Conservation (phyloP, 37 sponge, comb jelly and placozoan species). For the Agelas oroides region DNA sequence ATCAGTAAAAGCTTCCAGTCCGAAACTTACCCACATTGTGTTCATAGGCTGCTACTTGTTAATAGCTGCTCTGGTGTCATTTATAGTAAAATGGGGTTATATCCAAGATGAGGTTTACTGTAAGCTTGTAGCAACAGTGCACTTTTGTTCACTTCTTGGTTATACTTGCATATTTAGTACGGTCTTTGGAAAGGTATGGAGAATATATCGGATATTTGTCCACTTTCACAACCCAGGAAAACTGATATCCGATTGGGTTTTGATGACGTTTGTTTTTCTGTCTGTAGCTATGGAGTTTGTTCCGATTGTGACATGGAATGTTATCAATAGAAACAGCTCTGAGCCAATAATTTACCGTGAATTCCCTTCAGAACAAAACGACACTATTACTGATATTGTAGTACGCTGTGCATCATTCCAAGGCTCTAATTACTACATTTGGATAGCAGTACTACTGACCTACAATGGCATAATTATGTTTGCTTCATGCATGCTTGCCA, state of each 20-base stretch:
- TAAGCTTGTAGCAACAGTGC: too few relatives aligned
- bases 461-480: not conserved
- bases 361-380: too few relatives aligned
- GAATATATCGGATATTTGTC: constrained; percentile 47
- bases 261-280: not conserved
- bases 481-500: too few relatives aligned
- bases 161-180: constrained; percentile 15
- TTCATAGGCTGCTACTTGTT: constrained; percentile 41
- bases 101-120: not conserved
- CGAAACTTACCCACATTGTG: constrained; percentile 7
- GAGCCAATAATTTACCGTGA: too few relatives aligned
- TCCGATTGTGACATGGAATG: not conserved
- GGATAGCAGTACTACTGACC: not conserved
- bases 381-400: too few relatives aligned
- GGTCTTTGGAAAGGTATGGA: constrained; percentile 20
- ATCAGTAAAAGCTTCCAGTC: constrained; percentile 36
- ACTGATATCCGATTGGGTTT: constrained; percentile 3
- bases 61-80: not conserved
- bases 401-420: not conserved
- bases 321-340: not conserved
- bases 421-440: not conserved
- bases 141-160: not conserved
- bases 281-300: not conserved
- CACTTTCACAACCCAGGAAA: constrained; percentile 30
- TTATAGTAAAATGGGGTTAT: not conserved